Conservation (phyloP, 2,797 vertebrate species). For the Enteromius mattozi region DNA sequence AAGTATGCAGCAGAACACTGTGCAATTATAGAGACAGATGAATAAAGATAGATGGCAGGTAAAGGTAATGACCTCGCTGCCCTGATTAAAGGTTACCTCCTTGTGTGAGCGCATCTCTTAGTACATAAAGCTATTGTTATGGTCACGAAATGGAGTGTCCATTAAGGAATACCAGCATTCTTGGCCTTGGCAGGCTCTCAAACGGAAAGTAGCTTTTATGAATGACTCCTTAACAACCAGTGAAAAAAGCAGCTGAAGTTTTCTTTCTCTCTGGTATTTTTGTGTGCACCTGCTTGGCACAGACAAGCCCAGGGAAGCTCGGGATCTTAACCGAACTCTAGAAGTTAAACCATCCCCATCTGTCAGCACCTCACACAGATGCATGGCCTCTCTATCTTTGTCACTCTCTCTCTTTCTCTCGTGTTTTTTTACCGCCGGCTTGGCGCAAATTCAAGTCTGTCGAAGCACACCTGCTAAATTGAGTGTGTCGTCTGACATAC, state of each 20-base stretch:
- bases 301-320: slow-evolving; percentile 75
- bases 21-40: not conserved
- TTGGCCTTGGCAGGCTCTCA: slow-evolving; percentile 14
- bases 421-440: slow-evolving; percentile 74
- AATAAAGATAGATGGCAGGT: not conserved
- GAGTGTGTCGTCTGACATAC: slow-evolving; percentile 72
- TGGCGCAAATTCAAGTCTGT: slow-evolving; percentile 82
- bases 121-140: slow-evolving; percentile 1
- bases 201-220: slow-evolving; percentile 37
- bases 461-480: slow-evolving; percentile 85
- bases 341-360: slow-evolving; percentile 86
- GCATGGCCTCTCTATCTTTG: slow-evolving; percentile 70
- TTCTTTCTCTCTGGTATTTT: slow-evolving; percentile 65
- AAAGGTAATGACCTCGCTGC: not conserved
- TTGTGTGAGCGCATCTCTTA: not conserved
- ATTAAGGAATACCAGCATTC: slow-evolving; percentile 69
- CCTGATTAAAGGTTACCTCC: not conserved
- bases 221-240: slow-evolving; percentile 32
- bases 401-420: slow-evolving; percentile 66
- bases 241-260: slow-evolving; percentile 39
- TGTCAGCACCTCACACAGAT: slow-evolving; percentile 80
- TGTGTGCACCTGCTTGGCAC: slow-evolving; percentile 81
- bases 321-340: slow-evolving; percentile 83
- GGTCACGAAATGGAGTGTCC: slow-evolving; percentile 52
- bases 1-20: not conserved